phyloP scores from a whole-genome alignment of 2,797 vertebrate genomes.

The Lagodon rhomboides region DNA sequence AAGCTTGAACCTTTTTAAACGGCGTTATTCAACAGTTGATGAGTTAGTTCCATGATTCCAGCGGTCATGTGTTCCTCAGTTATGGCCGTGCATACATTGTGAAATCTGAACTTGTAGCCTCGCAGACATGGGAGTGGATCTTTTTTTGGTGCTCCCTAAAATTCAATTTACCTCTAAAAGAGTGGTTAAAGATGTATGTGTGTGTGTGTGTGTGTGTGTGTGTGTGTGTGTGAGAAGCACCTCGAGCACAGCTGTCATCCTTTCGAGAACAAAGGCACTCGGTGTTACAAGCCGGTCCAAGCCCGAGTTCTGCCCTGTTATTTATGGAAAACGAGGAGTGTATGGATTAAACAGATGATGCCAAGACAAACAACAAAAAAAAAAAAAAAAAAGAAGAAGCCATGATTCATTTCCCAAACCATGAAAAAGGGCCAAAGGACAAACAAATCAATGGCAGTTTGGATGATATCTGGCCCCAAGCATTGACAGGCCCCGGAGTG shows the following conservation, averaged over 20 bases:
- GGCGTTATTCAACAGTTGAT: conserved; percentile 54
- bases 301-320: conserved; percentile 72
- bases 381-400: conserved; percentile 48
- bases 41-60: conserved; percentile 34
- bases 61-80: conserved; percentile 1
- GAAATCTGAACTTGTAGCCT: conserved; percentile 53
- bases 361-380: conserved; percentile 73
- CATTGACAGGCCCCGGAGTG: conserved; percentile 68
- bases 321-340: conserved; percentile 80
- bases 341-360: conserved; percentile 81
- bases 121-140: conserved; percentile 40
- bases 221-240: conserved; percentile 62
- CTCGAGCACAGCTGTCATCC: conserved; percentile 77
- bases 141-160: conserved; percentile 50
- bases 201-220: conserved; percentile 41
- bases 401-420: conserved; percentile 78
- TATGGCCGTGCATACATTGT: background rate
- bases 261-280: conserved; percentile 73
- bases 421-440: conserved; percentile 79
- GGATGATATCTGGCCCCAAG: conserved; percentile 77
- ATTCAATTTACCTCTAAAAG: conserved; percentile 66
- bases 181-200: conserved; percentile 44
- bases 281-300: conserved; percentile 69
- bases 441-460: conserved; percentile 82
- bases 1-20: conserved; percentile 63